Evolutionary conservation across 53 echinoderm and acorn worm genomes (phyloP).

Genomic region (Paelopatides confundens): DNA sequence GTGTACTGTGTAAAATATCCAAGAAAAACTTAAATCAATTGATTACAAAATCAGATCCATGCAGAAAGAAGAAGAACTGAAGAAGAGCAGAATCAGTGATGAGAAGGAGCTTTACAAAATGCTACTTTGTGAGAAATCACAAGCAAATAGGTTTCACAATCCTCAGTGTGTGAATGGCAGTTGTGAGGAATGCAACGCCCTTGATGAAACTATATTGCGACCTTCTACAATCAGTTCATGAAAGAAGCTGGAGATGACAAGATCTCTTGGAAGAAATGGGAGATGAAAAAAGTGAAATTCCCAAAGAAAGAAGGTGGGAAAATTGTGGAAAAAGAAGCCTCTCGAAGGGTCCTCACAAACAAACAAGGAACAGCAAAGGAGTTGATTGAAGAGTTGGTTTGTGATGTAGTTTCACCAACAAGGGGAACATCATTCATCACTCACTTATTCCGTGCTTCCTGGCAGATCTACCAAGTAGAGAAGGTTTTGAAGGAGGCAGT

Average conservation of each 20-base stretch:
- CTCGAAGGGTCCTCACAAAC: background rate
- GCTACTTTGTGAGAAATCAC: conserved; percentile 11
- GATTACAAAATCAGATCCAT: background rate
- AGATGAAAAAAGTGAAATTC: background rate
- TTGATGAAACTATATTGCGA: background rate
- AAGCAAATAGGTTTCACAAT: background rate
- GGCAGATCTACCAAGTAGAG: conserved; percentile 26
- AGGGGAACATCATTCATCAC: background rate
- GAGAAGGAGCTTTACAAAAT: background rate
- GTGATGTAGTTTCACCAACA: background rate
- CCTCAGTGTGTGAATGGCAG: background rate
- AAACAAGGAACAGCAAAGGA: conserved; percentile 16
- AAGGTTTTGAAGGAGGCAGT: conserved; percentile 33
- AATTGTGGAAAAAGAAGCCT: background rate
- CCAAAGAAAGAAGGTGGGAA: background rate
- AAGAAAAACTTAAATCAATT: background rate
- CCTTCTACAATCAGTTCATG: background rate
- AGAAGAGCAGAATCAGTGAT: background rate
- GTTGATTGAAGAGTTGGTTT: background rate
- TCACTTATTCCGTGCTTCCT: background rate
- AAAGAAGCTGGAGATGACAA: background rate
- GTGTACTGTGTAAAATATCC: conserved; percentile 10
- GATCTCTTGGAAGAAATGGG: conserved; percentile 2
- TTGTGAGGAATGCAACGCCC: background rate
- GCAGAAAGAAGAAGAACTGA: background rate